These are phyloP conservation scores for Lepus europaeus DNA, from an alignment of 2,113 vertebrate species.

Conservation along the genomic window DNA sequence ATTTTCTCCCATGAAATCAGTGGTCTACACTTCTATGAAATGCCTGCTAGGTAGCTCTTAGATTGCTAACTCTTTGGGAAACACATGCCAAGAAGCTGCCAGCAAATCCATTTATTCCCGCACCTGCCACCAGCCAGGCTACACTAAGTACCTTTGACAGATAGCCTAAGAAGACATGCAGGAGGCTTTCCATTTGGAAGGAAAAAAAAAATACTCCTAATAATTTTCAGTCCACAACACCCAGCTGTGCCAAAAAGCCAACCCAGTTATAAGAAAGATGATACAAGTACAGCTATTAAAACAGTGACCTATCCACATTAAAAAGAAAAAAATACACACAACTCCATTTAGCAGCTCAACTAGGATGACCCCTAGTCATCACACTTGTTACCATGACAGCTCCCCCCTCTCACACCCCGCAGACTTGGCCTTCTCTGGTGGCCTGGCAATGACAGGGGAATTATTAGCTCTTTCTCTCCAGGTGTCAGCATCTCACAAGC, in stretches of 20 bases:
- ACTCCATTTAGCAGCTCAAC: constrained; percentile 50
- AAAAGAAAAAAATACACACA: constrained; percentile 1
- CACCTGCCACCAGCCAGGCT: background rate
- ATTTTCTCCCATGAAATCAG: background rate
- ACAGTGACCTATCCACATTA: constrained; percentile 19
- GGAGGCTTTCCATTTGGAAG: constrained; percentile 2
- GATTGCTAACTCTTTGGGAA: constrained; percentile 33
- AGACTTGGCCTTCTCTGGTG: background rate
- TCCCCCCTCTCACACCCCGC: background rate
- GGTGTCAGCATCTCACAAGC: constrained; percentile 45
- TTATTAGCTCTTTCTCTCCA: constrained; percentile 24
- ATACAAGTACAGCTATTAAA: constrained; percentile 35
- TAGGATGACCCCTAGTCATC: constrained; percentile 46
- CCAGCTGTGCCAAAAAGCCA: constrained; percentile 28
- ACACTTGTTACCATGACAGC: constrained; percentile 1
- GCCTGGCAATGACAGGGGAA: background rate
- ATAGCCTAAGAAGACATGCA: background rate
- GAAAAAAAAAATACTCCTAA: constrained; percentile 14
- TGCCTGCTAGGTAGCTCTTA: background rate
- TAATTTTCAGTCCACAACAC: constrained; percentile 45
- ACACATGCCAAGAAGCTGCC: background rate
- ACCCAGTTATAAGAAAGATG: constrained; percentile 12
- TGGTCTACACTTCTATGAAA: background rate
- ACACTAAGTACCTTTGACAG: background rate
- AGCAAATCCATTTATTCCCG: constrained; percentile 23